Conservation (phyloP, 2,113 vertebrate genomes). For the Amazona vittata region DNA sequence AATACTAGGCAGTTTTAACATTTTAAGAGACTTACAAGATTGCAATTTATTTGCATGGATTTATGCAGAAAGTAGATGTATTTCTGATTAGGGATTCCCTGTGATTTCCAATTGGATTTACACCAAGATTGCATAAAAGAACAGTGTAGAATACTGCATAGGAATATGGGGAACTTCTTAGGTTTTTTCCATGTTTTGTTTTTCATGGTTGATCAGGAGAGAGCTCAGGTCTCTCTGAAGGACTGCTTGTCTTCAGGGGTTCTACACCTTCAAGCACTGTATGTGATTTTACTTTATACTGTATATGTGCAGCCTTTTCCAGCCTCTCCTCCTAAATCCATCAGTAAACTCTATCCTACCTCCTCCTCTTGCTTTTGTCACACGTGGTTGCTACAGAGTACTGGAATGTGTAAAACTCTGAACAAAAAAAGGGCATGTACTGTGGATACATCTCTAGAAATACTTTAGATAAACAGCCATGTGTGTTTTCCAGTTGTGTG, state of each 20-base stretch:
- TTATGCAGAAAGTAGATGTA: background rate
- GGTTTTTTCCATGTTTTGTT: background rate
- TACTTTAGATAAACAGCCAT: fast-evolving
- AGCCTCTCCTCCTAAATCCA: background rate
- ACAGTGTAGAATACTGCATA: background rate
- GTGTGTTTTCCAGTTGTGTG: background rate
- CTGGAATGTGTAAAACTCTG: background rate
- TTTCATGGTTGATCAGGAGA: background rate
- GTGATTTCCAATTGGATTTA: background rate
- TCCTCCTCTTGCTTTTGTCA: background rate
- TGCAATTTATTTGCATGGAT: background rate
- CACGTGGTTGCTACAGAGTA: background rate
- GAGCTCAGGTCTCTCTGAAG: background rate
- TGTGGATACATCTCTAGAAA: background rate
- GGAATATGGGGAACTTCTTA: fast-evolving
- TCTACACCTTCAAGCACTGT: background rate
- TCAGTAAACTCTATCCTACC: background rate
- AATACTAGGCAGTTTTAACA: background rate
- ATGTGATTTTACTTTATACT: background rate
- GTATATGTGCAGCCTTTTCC: background rate
- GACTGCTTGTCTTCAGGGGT: background rate
- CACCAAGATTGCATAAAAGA: background rate
- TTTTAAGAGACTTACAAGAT: background rate
- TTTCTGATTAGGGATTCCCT: background rate
- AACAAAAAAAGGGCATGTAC: no score